These are phyloP conservation scores for Chymomyza amoena DNA, from an alignment of 2,888 invertebrate genomes.

Conservation along the genomic window DNA sequence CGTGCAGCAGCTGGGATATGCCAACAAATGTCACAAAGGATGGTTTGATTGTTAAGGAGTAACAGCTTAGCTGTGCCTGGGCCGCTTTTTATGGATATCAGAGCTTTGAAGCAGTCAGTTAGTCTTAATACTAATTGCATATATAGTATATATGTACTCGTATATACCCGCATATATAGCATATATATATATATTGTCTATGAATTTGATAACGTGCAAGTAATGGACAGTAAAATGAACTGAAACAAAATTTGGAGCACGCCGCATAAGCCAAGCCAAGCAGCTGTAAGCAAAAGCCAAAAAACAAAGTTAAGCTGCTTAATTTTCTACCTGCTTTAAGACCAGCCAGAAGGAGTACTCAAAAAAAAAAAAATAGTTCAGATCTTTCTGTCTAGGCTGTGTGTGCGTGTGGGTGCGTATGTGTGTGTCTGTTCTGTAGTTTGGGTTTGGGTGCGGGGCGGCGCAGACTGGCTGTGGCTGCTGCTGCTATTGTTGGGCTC, in stretches of 20 bases:
- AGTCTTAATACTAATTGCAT: background rate
- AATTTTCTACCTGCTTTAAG: constrained; percentile 3
- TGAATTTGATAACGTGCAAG: background rate
- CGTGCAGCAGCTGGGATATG: background rate
- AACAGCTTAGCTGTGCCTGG: background rate
- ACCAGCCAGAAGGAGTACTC: constrained; percentile 1
- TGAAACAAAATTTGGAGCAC: background rate
- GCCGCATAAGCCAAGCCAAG: background rate
- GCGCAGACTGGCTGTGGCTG: constrained; percentile 22
- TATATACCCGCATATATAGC: background rate
- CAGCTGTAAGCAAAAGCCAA: background rate
- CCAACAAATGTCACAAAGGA: background rate
- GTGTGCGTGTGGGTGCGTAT: background rate
- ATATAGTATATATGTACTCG: background rate
- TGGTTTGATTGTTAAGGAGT: background rate
- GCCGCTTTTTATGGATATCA: background rate
- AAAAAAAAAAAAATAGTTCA: background rate
- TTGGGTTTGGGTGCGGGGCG: constrained; percentile 20
- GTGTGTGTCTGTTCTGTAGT: constrained; percentile 1
- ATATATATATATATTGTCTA: background rate
- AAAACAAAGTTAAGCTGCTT: background rate
- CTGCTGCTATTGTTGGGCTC: constrained; percentile 30
- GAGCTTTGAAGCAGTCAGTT: background rate
- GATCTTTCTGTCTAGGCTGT: background rate
- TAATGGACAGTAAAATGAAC: background rate